Evolutionary conservation across 1,140 invertebrate species (phyloP), one percentile per base, ranked within the genome.

Genomic region (Pogonus chalceus): DNA sequence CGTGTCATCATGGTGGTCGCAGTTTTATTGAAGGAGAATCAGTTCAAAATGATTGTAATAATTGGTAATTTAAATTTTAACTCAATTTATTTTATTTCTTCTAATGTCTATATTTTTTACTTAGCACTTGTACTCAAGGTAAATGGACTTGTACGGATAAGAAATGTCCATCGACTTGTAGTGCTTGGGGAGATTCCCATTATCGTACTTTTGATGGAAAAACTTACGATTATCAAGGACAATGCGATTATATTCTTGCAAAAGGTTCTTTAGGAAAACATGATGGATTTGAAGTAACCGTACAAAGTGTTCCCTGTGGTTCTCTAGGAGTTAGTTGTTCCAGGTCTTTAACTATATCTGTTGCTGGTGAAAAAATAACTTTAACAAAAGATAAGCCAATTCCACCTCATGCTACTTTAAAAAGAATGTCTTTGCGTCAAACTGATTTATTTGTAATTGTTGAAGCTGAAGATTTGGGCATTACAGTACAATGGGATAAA

Each of bases 401-500:
- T 9, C 74, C 76, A 2, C 67, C 73, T 49, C 57, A 60, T 2
- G 64, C 68, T 7, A 69, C 69, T 31, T 62, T 76, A 2, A 76
- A 77, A 53, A 72, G 73, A 70, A 72, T 85, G 20, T 69, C 69
- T 1, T 67, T 82, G 1, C 70, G 80, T 37, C 71, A 79, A 58
- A 76, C 79, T 20, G 90, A 87, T 0, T 69, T 88, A 0, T 92
- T 86, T 66, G 75, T 90, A 2, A 86, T 90, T 62, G 74, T 90
- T 1, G 88, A 91, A 58, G 82, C 88, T 0, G 79, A 81, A 0
- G 80, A 86, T 20, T 69, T 90, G 7, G 90, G 88, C 18, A 65
- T 94, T 23, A 82, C 82, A 26, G 60, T 95, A 0, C 86, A 90
- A 62, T 95, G 92, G 91, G 91, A 96, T 67, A 81, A 80, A 62